Conservation (phyloP, 2,888 invertebrate species). For the Branchellion lobata region DNA sequence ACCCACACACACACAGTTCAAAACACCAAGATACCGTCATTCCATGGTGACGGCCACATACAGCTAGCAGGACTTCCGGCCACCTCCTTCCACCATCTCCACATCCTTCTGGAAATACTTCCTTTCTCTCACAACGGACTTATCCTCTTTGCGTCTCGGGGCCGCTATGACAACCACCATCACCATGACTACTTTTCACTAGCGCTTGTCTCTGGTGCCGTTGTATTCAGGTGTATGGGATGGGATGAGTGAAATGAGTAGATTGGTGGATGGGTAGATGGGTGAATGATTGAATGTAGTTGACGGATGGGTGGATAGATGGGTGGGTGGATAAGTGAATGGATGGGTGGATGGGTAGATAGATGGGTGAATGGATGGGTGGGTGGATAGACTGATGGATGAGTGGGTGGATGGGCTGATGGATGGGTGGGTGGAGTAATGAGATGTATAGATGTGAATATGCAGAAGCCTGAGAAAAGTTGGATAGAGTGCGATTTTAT, state of each 20-base stretch:
- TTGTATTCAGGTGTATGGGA: constrained; percentile 34
- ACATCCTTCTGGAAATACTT: background rate
- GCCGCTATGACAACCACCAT: background rate
- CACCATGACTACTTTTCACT: constrained; percentile 39
- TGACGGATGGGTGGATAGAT: background rate
- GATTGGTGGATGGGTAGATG: background rate
- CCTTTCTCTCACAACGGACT: constrained; percentile 40
- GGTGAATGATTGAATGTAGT: background rate
- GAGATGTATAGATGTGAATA: no score
- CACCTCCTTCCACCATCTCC: constrained; percentile 28
- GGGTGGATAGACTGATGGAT: no score
- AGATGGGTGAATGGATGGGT: background rate
- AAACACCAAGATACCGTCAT: constrained; percentile 18
- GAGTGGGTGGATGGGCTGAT: no score
- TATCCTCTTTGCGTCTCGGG: constrained; percentile 28
- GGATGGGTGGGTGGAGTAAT: no score
- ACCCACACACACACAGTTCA: background rate
- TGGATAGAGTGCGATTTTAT: no score
- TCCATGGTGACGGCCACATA: constrained; percentile 41
- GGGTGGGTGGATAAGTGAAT: background rate
- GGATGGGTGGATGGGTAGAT: background rate
- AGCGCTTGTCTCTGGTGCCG: constrained; percentile 12
- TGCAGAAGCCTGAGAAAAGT: no score
- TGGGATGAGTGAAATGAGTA: background rate
- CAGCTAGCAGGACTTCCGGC: constrained; percentile 23